Percentiles rank a stretch among this genome's conserved stretches.
Conservation (phyloP, 2,888 invertebrate genomes). For the Osmoderma eremita region DNA sequence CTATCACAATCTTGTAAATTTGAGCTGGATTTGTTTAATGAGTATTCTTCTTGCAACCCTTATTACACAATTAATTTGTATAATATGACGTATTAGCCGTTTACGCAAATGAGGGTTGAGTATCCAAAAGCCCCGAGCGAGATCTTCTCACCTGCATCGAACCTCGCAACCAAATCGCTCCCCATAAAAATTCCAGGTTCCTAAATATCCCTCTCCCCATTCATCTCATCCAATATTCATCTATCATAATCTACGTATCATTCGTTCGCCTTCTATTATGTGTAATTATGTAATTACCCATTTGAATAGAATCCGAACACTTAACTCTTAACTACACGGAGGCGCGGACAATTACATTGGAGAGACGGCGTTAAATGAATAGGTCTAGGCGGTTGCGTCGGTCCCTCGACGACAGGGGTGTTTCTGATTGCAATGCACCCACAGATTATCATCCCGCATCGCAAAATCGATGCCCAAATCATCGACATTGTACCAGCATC, state of each 20-base stretch:
- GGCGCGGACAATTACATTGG: neutral
- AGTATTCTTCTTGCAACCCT: too few species aligned
- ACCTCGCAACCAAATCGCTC: too few species aligned
- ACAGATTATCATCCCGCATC: constrained; percentile 23
- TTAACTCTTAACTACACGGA: neutral
- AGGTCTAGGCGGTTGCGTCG: neutral
- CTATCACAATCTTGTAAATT: too few species aligned
- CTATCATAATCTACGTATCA: constrained; percentile 11
- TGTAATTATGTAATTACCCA: constrained; percentile 30
- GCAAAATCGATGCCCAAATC: constrained; percentile 18
- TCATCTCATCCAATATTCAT: constrained; percentile 1
- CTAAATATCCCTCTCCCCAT: too few species aligned
- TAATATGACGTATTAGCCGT: too few species aligned
- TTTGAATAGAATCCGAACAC: constrained; percentile 29
- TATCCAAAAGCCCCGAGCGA: too few species aligned
- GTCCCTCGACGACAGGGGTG: constrained; percentile 21
- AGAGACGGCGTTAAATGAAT: constrained; percentile 10
- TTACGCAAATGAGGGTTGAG: too few species aligned
- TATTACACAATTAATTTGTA: too few species aligned
- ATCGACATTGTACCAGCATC: constrained; percentile 1
- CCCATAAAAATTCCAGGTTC: too few species aligned
- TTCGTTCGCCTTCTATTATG: constrained; percentile 7
- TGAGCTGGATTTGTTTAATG: too few species aligned
- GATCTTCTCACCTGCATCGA: too few species aligned
- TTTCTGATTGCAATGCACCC: neutral